phyloP scores from a whole-genome alignment of 1,140 invertebrate genomes.

The Diploscapter pachys region DNA sequence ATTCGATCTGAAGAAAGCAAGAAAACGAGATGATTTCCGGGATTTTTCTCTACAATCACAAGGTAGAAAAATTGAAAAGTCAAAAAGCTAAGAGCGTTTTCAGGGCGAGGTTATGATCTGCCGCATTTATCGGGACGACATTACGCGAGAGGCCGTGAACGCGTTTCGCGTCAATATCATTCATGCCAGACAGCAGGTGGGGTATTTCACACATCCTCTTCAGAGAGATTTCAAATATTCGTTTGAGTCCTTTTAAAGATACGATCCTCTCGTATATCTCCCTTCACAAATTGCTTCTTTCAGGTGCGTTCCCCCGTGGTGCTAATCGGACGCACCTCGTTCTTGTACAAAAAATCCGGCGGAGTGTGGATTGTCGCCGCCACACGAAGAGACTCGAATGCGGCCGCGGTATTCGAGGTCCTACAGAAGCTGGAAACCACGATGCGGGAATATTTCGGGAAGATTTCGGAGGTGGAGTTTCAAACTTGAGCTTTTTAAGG shows the following conservation, averaged over 20 bases:
- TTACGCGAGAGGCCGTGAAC: conserved; percentile 95
- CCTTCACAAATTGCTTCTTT: not conserved
- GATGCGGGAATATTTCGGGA: conserved; percentile 98
- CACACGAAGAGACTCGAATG: conserved; percentile 74
- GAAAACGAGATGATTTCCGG: conserved; percentile 80
- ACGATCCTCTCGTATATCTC: not conserved
- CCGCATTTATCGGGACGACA: conserved; percentile 94
- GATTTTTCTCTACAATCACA: conserved; percentile 98
- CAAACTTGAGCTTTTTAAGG: no score
- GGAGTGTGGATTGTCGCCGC: conserved; percentile 98
- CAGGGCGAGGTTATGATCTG: conserved; percentile 88
- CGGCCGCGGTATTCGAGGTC: conserved; percentile 14
- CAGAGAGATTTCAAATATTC: not conserved
- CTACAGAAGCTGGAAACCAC: conserved; percentile 93
- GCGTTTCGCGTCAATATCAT: conserved; percentile 98
- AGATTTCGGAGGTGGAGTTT: conserved; percentile 76
- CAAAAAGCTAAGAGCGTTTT: not conserved
- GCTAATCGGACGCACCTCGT: conserved; percentile 94
- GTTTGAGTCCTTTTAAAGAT: not conserved
- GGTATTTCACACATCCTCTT: not conserved
- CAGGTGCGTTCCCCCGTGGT: conserved; percentile 93
- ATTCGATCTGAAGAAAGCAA: no score
- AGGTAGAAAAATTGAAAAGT: conserved; percentile 63
- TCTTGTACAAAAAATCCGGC: conserved; percentile 93
- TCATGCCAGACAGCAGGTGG: conserved; percentile 85